Evolutionary conservation across 2,888 invertebrate species (phyloP), one percentile per base, ranked within the genome.

Genomic region (Drosophila affinis): DNA sequence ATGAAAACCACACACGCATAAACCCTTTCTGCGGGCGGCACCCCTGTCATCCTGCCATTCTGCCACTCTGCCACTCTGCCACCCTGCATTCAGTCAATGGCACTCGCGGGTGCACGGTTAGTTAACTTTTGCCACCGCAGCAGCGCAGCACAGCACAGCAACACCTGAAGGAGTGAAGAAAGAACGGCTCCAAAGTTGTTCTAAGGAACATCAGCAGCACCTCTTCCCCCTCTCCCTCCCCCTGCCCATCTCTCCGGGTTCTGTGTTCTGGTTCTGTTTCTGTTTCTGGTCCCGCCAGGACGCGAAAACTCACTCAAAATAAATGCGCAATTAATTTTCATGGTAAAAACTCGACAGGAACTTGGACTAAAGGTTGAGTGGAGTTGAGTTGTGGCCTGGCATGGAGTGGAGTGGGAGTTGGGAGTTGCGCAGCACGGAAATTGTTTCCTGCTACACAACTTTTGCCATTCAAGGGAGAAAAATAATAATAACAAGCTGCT

Each of bases 321-420:
- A 88, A 88, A 83, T 75, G 88, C 87, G 75, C 83, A 88, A 84
- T 84, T 86, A 88, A 88, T 86, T 88, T 88, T 78, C 83, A 79
- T 75, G 73, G 69, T 55, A 73, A 79, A 39, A 79, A 70, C 77
- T 77, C 71, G 67, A 62, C 58, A 62, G 65, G 78, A 85, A 79
- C 79, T 79, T 76, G 48, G 64, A 60, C 53, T 48, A 60, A 70
- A 69, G 71, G 60, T 69, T 70, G 24, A 24, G 46, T 44, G 29
- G 64, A 29, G 47, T 39, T 39, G 39, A 39, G 18, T 17, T 56
- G 29, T 47, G 32, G 21, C 29, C n/a, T 32, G 46, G 12, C 46
- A 12, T 27, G 27, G 29, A 46, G 39, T 18, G 49, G 32, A 12
- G 14, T 46, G 12, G 57, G 65, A 61, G 58, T 54, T 55, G 57